Percentiles rank a stretch among this genome's conserved stretches.
Evolutionary conservation across 1,140 invertebrate species (phyloP).

Genomic region (Glossosoma conforme): DNA sequence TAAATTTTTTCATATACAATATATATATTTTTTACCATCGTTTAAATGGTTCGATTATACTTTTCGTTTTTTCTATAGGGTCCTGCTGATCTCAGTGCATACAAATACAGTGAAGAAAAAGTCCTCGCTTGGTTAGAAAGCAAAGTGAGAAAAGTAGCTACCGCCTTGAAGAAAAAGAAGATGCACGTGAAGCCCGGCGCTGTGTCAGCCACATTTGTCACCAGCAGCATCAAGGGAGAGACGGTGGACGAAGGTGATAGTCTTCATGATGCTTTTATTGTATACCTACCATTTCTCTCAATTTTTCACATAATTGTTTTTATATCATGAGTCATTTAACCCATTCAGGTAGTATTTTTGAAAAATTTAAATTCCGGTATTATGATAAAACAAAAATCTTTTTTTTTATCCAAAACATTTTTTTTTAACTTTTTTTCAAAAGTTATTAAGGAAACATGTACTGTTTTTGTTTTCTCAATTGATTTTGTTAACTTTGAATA

Average conservation of each 20-base stretch:
- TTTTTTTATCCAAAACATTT: too few species aligned
- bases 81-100: conserved; percentile 63
- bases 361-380: neutral
- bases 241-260: conserved; percentile 46
- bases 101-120: conserved; percentile 74
- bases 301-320: neutral
- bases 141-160: conserved; percentile 59
- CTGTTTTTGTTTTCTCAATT: too few species aligned
- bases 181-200: conserved; percentile 65
- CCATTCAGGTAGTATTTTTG: neutral
- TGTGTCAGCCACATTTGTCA: conserved; percentile 66
- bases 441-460: too few species aligned
- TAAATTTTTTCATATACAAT: neutral
- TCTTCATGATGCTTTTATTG: conserved; percentile 34
- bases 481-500: too few species aligned
- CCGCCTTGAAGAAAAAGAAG: conserved; percentile 60
- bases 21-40: conserved; percentile 5
- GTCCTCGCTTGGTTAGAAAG: conserved; percentile 65
- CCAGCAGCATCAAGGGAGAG: conserved; percentile 52
- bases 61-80: conserved; percentile 39
- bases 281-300: neutral
- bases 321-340: neutral
- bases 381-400: neutral
- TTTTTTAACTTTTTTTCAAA: neutral
- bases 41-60: conserved; percentile 11